phyloP scores from a whole-genome alignment of 1,140 invertebrate species.

The Calosoma granatense region DNA sequence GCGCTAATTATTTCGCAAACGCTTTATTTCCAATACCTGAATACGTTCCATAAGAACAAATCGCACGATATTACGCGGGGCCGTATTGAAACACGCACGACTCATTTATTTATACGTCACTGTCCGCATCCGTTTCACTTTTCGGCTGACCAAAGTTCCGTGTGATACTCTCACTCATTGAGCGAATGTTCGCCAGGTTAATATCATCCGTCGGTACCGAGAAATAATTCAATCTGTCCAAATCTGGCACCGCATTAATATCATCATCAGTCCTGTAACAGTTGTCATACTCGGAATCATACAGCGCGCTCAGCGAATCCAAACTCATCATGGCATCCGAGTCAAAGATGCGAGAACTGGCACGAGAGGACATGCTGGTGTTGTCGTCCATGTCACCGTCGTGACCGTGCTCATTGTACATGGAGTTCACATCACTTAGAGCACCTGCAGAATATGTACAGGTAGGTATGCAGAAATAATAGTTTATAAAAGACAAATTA shows the following conservation, averaged over 20 bases:
- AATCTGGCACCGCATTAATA: constrained; percentile 31
- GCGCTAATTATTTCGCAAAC: background rate
- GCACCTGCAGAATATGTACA: constrained; percentile 40
- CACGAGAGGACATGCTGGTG: constrained; percentile 64
- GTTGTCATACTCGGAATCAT: constrained; percentile 75
- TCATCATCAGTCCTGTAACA: constrained; percentile 40
- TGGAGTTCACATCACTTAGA: constrained; percentile 75
- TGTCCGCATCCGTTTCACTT: constrained; percentile 50
- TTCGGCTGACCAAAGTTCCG: constrained; percentile 60
- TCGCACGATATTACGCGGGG: no score
- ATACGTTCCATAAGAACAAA: no score
- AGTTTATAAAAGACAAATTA: background rate
- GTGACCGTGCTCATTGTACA: constrained; percentile 62
- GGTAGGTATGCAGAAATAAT: background rate
- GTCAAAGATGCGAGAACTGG: constrained; percentile 65
- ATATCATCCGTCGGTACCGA: constrained; percentile 49
- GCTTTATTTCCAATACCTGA: no score
- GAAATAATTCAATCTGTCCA: constrained; percentile 34
- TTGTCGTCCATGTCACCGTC: constrained; percentile 67
- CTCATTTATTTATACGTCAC: constrained; percentile 45
- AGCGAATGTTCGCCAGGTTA: constrained; percentile 63
- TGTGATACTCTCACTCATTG: constrained; percentile 63
- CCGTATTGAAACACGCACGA: no score
- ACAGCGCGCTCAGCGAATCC: constrained; percentile 68
- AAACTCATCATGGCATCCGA: constrained; percentile 64